These are phyloP conservation scores for Xanthorhoe designata DNA, from an alignment of 2,888 invertebrate genomes.

Conservation along the genomic window DNA sequence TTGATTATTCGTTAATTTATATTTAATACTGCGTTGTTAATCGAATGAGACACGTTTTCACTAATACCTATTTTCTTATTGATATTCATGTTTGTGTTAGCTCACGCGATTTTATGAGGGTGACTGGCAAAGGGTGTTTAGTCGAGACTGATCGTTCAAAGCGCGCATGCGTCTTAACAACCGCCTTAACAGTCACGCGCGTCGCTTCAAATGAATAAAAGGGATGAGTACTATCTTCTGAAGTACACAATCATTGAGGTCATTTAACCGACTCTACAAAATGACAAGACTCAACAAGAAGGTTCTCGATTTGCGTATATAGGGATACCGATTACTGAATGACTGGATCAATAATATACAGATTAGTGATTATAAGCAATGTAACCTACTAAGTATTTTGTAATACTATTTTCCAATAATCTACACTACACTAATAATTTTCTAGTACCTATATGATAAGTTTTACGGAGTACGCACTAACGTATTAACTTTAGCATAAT, in stretches of 20 bases:
- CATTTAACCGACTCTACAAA: background rate
- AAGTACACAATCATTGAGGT: slow-evolving; percentile 3
- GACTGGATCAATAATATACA: too few species aligned
- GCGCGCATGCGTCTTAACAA: slow-evolving; percentile 27
- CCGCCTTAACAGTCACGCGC: background rate
- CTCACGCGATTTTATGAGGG: slow-evolving; percentile 20
- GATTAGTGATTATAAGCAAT: too few species aligned
- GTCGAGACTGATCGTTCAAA: slow-evolving; percentile 21
- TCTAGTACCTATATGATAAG: too few species aligned
- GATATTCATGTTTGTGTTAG: slow-evolving; percentile 13
- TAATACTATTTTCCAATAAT: background rate
- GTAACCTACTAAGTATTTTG: background rate
- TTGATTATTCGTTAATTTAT: slow-evolving; percentile 28
- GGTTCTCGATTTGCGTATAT: background rate
- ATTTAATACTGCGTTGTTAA: background rate
- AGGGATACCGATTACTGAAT: too few species aligned
- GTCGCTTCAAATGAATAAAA: slow-evolving; percentile 1
- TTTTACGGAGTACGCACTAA: slow-evolving; percentile 52
- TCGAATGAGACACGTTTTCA: slow-evolving; percentile 15
- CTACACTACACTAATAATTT: background rate
- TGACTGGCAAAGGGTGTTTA: slow-evolving; percentile 30
- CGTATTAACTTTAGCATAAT: slow-evolving; percentile 73
- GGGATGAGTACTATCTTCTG: background rate
- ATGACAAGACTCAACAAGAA: too few species aligned
- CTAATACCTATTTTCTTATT: slow-evolving; percentile 10